Evolutionary conservation across 2,797 vertebrate genomes (phyloP).

Genomic region (Nyctalus aviator): DNA sequence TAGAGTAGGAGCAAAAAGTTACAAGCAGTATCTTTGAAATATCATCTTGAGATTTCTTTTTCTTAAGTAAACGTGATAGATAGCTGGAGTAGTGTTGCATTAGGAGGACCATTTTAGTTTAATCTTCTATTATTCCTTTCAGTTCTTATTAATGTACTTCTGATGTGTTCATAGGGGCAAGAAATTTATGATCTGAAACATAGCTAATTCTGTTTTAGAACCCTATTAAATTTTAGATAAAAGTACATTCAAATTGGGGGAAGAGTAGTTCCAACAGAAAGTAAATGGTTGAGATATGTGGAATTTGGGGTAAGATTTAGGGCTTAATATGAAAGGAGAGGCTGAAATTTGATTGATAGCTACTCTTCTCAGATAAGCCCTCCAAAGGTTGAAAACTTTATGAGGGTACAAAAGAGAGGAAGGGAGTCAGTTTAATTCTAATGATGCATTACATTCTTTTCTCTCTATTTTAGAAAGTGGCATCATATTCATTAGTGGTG

Average conservation of each 20-base stretch:
- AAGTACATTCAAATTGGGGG: not conserved
- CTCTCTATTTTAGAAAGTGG: not conserved
- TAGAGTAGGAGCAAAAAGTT: constrained; percentile 11
- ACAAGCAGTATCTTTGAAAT: not conserved
- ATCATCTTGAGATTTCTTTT: constrained; percentile 20
- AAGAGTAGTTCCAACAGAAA: not conserved
- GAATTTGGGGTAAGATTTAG: constrained; percentile 12
- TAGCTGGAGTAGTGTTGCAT: constrained; percentile 4
- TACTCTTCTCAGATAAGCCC: not conserved
- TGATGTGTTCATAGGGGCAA: not conserved
- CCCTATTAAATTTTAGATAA: constrained; percentile 34
- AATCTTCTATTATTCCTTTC: constrained; percentile 34
- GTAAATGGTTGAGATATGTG: not conserved
- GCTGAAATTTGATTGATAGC: constrained; percentile 17
- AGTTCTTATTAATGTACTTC: constrained; percentile 34
- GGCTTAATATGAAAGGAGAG: not conserved
- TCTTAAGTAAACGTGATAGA: not conserved
- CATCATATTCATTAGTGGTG: not conserved
- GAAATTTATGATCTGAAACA: constrained; percentile 48
- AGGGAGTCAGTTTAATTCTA: not conserved
- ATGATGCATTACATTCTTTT: not conserved
- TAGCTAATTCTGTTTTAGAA: constrained; percentile 18
- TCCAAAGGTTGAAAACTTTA: not conserved
- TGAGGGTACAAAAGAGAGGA: not conserved
- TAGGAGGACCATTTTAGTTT: not conserved